Evolutionary conservation across 2,797 vertebrate genomes (phyloP).

Genomic region (Danionella dracula): DNA sequence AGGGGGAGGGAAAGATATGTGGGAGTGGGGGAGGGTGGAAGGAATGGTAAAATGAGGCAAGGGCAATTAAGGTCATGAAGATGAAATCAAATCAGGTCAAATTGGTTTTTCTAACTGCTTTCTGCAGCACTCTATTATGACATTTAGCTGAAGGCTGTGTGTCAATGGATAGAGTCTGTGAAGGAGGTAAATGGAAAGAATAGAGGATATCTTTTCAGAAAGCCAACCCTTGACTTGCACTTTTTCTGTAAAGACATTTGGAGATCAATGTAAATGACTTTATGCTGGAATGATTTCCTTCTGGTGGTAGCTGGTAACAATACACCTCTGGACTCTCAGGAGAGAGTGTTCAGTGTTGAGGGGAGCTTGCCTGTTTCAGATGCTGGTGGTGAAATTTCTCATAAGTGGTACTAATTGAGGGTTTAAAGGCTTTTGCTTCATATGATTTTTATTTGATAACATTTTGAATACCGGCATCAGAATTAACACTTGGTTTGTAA

Average conservation of each 20-base stretch:
- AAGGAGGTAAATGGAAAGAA: background rate
- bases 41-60: slow-evolving; percentile 19
- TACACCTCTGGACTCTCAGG: slow-evolving; percentile 25
- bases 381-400: background rate
- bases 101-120: slow-evolving; percentile 27
- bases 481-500: no score
- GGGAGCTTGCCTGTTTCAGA: background rate
- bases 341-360: slow-evolving; percentile 13
- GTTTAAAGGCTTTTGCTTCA: no score
- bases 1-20: background rate
- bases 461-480: no score
- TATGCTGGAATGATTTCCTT: slow-evolving; percentile 35
- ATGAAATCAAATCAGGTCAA: slow-evolving; percentile 31
- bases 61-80: slow-evolving; percentile 29
- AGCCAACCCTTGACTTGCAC: slow-evolving; percentile 37
- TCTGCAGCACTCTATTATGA: slow-evolving; percentile 19
- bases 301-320: slow-evolving; percentile 36
- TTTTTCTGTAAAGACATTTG: slow-evolving; percentile 29
- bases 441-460: no score
- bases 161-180: slow-evolving; percentile 1
- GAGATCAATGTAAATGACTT: slow-evolving; percentile 36
- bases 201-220: slow-evolving; percentile 17
- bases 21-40: background rate
- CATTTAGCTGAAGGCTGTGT: slow-evolving; percentile 23
- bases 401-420: no score